phyloP scores from a whole-genome alignment of 1,140 invertebrate species.

The Zaprionus capensis region DNA sequence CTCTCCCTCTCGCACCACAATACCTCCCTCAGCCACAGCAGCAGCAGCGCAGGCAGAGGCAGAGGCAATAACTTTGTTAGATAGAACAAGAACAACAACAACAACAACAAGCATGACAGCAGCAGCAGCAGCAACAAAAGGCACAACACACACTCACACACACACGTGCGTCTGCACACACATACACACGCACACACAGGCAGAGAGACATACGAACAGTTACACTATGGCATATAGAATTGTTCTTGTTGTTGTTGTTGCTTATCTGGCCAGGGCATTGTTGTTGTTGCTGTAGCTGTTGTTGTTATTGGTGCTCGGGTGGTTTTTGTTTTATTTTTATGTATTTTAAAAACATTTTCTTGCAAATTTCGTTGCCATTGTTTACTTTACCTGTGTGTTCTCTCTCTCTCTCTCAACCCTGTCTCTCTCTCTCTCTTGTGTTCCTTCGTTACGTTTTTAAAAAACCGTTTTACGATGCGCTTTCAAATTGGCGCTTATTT shows the following conservation, averaged over 20 bases:
- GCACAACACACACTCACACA: conserved; percentile 56
- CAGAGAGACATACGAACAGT: conserved; percentile 45
- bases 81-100: conserved; percentile 65
- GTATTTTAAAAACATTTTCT: conserved; percentile 30
- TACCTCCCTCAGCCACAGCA: conserved; percentile 46
- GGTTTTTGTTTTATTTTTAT: conserved; percentile 42
- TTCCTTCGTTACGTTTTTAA: conserved; percentile 7
- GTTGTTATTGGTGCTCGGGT: conserved; percentile 27
- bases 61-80: conserved; percentile 76
- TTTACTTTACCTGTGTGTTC: conserved; percentile 51
- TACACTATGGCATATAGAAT: conserved; percentile 74
- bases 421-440: neutral
- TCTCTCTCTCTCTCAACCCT: neutral
- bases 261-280: conserved; percentile 57
- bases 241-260: conserved; percentile 66
- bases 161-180: conserved; percentile 23
- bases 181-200: conserved; percentile 23
- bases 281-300: conserved; percentile 34
- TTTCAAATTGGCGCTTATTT: conserved; percentile 43
- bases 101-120: conserved; percentile 25
- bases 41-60: conserved; percentile 45
- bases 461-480: conserved; percentile 42
- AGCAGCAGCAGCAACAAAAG: conserved; percentile 32
- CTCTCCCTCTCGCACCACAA: conserved; percentile 7
- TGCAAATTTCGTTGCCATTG: conserved; percentile 21